Evolutionary conservation across 2,888 invertebrate species (phyloP).

Genomic region (Neoitamus cyanurus): DNA sequence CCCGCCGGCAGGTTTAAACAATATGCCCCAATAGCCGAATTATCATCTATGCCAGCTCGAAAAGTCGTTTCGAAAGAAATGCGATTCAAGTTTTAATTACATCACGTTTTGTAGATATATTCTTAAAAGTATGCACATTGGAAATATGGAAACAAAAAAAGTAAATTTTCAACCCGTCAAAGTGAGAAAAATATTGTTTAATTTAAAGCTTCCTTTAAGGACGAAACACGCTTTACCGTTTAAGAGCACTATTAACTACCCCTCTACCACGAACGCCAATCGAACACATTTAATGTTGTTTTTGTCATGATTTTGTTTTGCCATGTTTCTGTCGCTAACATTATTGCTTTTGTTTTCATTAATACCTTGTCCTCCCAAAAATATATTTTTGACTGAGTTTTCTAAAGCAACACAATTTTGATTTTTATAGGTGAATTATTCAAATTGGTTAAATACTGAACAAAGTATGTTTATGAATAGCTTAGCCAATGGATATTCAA

Average conservation of each 20-base stretch:
- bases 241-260: not conserved
- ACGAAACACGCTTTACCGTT: not conserved
- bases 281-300: not conserved
- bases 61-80: no score
- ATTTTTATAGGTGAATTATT: slow-evolving; percentile 58
- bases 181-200: not conserved
- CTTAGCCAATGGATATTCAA: slow-evolving; percentile 59
- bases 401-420: not conserved
- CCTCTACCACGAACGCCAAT: not conserved
- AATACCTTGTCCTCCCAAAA: not conserved
- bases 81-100: no score
- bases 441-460: slow-evolving; percentile 59
- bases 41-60: no score
- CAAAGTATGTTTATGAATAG: slow-evolving; percentile 60
- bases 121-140: no score
- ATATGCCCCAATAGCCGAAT: no score
- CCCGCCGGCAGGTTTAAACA: no score
- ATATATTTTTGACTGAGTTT: not conserved
- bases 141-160: no score
- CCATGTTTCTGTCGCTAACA: not conserved
- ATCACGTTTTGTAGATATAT: no score
- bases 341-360: not conserved
- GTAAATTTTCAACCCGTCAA: not conserved
- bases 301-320: not conserved
- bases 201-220: not conserved